Percentiles rank a stretch among this genome's conserved stretches.
Evolutionary conservation across 2,113 vertebrate genomes (phyloP).

Genomic region (Rana temporaria): DNA sequence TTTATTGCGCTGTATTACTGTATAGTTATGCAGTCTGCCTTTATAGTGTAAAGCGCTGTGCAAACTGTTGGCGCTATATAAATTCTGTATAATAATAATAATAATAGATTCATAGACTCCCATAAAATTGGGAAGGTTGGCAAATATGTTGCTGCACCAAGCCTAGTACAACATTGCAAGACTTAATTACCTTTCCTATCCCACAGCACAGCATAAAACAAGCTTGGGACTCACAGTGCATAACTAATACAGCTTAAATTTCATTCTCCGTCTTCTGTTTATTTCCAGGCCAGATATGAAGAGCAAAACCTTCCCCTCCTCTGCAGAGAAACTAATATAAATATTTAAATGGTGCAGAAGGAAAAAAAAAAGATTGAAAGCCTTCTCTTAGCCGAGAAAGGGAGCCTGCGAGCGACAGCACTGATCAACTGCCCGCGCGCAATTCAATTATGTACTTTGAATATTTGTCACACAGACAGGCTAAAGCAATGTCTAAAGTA

Average conservation of each 20-base stretch:
- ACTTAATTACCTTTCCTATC: not conserved
- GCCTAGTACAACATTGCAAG: too few species aligned
- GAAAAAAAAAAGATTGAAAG: conserved; percentile 7
- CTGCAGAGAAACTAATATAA: conserved; percentile 24
- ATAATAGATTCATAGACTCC: too few species aligned
- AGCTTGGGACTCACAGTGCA: conserved; percentile 17
- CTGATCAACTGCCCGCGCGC: not conserved
- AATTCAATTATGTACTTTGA: conserved; percentile 11
- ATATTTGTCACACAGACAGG: not conserved
- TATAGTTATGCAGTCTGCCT: too few species aligned
- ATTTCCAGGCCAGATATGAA: not conserved
- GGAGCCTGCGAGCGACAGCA: not conserved
- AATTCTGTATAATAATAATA: too few species aligned
- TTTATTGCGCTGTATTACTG: too few species aligned
- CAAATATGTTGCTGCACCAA: too few species aligned
- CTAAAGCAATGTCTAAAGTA: too few species aligned
- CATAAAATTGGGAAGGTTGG: too few species aligned
- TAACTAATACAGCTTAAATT: conserved; percentile 37
- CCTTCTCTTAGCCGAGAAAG: not conserved
- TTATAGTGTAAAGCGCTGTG: too few species aligned
- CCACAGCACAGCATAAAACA: conserved; percentile 7
- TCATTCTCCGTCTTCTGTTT: not conserved
- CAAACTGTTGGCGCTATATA: too few species aligned
- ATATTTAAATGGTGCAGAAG: conserved; percentile 35
- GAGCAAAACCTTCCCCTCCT: not conserved